Percentiles rank a stretch among this genome's conserved stretches.
phyloP scores from a whole-genome alignment of 2,797 vertebrate genomes.

The Scarus forsteni region DNA sequence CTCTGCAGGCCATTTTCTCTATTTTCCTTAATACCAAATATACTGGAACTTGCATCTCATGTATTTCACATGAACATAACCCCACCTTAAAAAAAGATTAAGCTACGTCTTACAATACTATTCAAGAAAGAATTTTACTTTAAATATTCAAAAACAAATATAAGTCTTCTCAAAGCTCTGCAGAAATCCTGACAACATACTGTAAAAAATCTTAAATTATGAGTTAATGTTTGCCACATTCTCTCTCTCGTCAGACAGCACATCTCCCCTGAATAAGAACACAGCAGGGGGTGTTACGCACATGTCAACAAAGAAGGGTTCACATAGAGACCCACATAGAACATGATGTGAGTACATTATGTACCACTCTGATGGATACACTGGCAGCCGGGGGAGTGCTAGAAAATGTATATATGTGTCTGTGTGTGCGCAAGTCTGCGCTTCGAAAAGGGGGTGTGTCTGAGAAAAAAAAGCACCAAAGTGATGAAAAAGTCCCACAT shows the following conservation, averaged over 20 bases:
- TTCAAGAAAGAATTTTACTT: no score
- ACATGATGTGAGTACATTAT: slow-evolving; percentile 4
- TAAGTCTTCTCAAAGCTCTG: no score
- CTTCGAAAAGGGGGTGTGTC: background rate
- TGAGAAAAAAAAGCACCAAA: background rate
- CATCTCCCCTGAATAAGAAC: no score
- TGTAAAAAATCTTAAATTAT: no score
- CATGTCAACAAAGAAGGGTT: background rate
- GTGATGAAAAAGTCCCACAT: slow-evolving; percentile 14
- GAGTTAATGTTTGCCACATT: background rate
- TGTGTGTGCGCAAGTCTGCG: background rate
- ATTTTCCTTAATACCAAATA: no score
- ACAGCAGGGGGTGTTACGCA: background rate
- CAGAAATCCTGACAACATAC: no score
- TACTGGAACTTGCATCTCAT: no score
- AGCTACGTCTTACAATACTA: no score
- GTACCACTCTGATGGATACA: slow-evolving; percentile 2
- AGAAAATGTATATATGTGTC: background rate
- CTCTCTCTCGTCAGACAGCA: background rate
- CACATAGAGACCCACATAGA: background rate
- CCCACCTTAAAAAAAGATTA: no score
- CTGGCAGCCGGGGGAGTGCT: background rate
- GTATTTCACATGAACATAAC: no score
- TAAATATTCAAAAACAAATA: no score
- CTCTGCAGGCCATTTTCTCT: no score